Evolutionary conservation across 64 coral and sea anemone genomes (phyloP), one percentile per base, ranked within the genome.

Genomic region (Dendrophyllia cribrosa): DNA sequence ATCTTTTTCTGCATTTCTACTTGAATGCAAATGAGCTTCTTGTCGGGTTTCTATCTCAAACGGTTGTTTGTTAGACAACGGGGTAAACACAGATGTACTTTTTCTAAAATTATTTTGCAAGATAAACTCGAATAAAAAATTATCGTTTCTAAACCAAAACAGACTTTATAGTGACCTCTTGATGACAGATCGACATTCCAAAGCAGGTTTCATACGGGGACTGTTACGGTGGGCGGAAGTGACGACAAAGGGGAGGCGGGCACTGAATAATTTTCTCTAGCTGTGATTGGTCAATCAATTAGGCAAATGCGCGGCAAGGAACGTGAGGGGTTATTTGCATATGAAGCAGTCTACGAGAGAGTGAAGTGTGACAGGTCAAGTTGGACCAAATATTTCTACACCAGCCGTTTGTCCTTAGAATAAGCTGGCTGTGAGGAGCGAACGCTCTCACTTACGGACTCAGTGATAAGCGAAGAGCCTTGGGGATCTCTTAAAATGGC

Each of bases 271-370:
- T 66, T 24, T 19, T 67, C 1, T 7, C 46, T 10, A 51, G 3
- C 43, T 89, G 14, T 89, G 92, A 94, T 94, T 94, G 92, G 92
- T 76, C 66, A 11, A 13, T 58, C 52, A 59, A 58, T 88, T 50
- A 81, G 25, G 20, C 70, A 81, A 89, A 88, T 88, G 61, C 65
- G 92, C 86, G 75, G 59, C 47, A 89, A 74, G 86, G 83, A 89
- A 68, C 78, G 86, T 24, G 53, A 76, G 66, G 64, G 75, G 83
- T 87, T 50, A 65, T 70, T 82, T 67, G 83, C 74, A 71, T 59
- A 76, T 80, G n/a, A 34, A 81, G n/a, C 23, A 79, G 74, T 94
- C 74, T 76, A 45, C 61, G 51, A 64, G 71, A 82, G 50, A 15
- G 58, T 76, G 43, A 10, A 43, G 58, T 77, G 45, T 76, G 85